These are phyloP conservation scores for Pteropus alecto DNA, from an alignment of 2,113 vertebrate species.

Conservation along the genomic window DNA sequence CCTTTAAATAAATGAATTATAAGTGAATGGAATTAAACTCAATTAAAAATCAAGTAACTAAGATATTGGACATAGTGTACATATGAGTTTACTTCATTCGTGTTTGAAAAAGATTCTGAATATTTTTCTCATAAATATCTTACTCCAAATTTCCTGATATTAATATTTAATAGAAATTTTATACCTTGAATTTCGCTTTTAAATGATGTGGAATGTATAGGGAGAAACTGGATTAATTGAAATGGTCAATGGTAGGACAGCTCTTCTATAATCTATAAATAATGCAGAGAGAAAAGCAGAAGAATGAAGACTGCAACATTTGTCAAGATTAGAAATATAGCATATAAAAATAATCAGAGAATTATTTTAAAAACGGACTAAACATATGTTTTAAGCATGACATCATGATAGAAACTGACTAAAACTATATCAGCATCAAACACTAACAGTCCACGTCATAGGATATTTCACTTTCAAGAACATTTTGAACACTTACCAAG, in stretches of 20 bases:
- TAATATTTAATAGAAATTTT: not conserved
- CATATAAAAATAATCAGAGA: constrained; percentile 18
- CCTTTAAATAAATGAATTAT: not conserved
- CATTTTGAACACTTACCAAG: not conserved
- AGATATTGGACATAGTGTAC: not conserved
- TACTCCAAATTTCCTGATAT: not conserved
- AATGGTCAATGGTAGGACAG: not conserved
- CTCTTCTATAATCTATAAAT: not conserved
- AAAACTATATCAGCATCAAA: not conserved
- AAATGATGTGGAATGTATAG: not conserved
- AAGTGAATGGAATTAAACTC: not conserved
- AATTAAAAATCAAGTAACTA: constrained; percentile 21
- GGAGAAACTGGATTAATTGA: not conserved
- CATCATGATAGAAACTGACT: constrained; percentile 31
- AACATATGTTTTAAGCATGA: constrained; percentile 58
- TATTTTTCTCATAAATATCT: not conserved
- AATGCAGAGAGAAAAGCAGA: not conserved
- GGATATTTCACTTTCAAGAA: constrained; percentile 30
- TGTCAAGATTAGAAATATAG: constrained; percentile 24
- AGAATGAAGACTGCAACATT: not conserved
- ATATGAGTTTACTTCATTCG: not conserved
- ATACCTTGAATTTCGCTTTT: not conserved
- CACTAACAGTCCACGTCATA: not conserved
- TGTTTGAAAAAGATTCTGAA: not conserved
- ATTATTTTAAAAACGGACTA: constrained; percentile 55